Evolutionary conservation across 2,888 invertebrate species (phyloP).

Genomic region (Scelioninae gen. 1): DNA sequence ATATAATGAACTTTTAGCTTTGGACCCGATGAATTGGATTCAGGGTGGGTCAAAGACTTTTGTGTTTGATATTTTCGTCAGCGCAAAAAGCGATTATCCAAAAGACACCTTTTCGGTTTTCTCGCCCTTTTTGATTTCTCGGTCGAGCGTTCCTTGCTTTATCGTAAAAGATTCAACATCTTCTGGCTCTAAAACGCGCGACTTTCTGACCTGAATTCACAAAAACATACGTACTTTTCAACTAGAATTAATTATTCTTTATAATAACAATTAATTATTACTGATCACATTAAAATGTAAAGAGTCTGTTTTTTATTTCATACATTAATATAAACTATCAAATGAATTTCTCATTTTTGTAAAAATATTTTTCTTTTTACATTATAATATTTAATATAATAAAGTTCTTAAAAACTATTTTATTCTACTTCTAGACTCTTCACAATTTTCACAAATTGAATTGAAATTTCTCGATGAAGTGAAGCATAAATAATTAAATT

Average conservation of each 20-base stretch:
- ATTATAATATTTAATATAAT: too few species aligned
- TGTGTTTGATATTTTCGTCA: conserved; percentile 55
- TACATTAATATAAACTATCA: too few species aligned
- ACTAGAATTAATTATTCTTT: not conserved
- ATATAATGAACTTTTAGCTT: conserved; percentile 61
- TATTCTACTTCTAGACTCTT: too few species aligned
- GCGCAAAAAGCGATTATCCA: conserved; percentile 69
- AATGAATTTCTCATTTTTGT: too few species aligned
- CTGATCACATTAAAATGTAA: not conserved
- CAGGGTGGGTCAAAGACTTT: conserved; percentile 58
- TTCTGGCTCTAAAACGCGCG: conserved; percentile 71
- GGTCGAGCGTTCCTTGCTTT: conserved; percentile 72
- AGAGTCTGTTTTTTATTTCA: too few species aligned
- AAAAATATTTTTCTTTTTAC: too few species aligned
- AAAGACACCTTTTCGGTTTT: conserved; percentile 80
- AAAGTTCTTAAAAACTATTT: too few species aligned
- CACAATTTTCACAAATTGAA: too few species aligned
- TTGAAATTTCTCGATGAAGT: too few species aligned
- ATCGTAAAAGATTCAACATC: conserved; percentile 68
- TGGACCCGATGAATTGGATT: conserved; percentile 36
- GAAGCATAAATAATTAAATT: not conserved
- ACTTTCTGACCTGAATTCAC: conserved; percentile 73
- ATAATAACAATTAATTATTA: not conserved
- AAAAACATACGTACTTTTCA: conserved; percentile 39
- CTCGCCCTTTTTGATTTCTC: conserved; percentile 77